Evolutionary conservation across 2,797 vertebrate species (phyloP).

Genomic region (Rhadinocentrus ornatus): DNA sequence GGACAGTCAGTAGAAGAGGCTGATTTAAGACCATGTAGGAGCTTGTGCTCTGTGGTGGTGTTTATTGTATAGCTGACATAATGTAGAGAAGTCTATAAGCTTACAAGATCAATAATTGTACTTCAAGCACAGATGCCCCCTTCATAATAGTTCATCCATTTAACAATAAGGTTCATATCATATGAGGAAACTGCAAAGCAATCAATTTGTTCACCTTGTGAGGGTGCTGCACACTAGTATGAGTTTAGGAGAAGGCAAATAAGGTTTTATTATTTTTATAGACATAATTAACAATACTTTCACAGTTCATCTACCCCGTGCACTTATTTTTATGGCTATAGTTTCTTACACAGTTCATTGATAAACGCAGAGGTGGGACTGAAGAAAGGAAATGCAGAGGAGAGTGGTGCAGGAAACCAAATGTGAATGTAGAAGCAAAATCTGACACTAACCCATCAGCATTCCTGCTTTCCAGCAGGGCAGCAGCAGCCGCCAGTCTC

Average conservation of each 20-base stretch:
- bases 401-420: background rate
- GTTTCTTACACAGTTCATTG: background rate
- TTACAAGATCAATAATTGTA: slow-evolving; percentile 58
- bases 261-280: slow-evolving; percentile 25
- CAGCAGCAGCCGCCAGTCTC: slow-evolving; percentile 86
- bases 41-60: slow-evolving; percentile 16
- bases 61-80: slow-evolving; percentile 40
- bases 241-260: slow-evolving; percentile 2
- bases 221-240: background rate
- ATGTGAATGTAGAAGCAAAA: slow-evolving; percentile 3
- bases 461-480: slow-evolving; percentile 87
- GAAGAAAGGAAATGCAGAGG: background rate
- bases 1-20: slow-evolving; percentile 26
- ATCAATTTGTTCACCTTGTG: slow-evolving; percentile 56
- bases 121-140: slow-evolving; percentile 30
- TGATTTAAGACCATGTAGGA: slow-evolving; percentile 50
- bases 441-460: slow-evolving; percentile 90
- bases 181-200: slow-evolving; percentile 48
- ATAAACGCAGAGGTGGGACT: background rate
- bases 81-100: slow-evolving; percentile 34
- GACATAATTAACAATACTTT: slow-evolving; percentile 10
- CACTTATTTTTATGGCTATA: slow-evolving; percentile 44
- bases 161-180: slow-evolving; percentile 32
- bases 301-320: slow-evolving; percentile 12
- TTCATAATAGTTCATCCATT: slow-evolving; percentile 40